A percentile compares a stretch with the other conserved stretches of the same genome.
phyloP scores from a whole-genome alignment of 2,888 invertebrate genomes.

The Limnephilus marmoratus region DNA sequence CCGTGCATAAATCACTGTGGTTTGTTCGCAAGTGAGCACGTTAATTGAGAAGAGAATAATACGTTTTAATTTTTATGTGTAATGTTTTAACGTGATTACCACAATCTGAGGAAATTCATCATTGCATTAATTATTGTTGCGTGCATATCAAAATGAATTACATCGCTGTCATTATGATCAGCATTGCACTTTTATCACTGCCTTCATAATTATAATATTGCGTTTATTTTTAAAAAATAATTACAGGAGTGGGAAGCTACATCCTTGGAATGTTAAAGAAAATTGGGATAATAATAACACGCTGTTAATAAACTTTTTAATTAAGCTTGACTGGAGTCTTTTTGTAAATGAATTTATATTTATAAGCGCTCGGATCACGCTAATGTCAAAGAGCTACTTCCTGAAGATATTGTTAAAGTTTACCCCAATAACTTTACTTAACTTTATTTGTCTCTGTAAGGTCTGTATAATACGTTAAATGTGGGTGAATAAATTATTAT shows the following conservation, averaged over 20 bases:
- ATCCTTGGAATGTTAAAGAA: not conserved
- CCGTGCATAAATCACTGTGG: not conserved
- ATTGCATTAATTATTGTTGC: slow-evolving; percentile 33
- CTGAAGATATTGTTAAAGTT: too few species aligned
- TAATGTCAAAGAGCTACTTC: not conserved
- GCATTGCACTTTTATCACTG: slow-evolving; percentile 35
- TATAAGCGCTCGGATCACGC: not conserved
- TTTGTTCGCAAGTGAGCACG: not conserved
- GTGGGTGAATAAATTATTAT: not conserved
- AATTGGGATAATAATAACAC: not conserved
- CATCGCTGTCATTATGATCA: slow-evolving; percentile 45
- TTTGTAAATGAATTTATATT: not conserved
- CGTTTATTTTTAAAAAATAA: not conserved
- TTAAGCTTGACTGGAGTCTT: not conserved
- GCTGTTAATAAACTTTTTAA: not conserved
- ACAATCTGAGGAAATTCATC: slow-evolving; percentile 18
- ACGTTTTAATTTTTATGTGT: not conserved
- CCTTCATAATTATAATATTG: slow-evolving; percentile 28
- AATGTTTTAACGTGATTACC: slow-evolving; percentile 11
- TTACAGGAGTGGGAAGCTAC: not conserved
- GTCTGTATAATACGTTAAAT: not conserved
- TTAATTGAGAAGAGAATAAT: slow-evolving; percentile 20
- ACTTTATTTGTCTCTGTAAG: not conserved
- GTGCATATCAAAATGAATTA: slow-evolving; percentile 23
- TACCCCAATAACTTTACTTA: too few species aligned